Evolutionary conservation across 2,113 vertebrate genomes (phyloP).

Genomic region (Saccopteryx leptura): DNA sequence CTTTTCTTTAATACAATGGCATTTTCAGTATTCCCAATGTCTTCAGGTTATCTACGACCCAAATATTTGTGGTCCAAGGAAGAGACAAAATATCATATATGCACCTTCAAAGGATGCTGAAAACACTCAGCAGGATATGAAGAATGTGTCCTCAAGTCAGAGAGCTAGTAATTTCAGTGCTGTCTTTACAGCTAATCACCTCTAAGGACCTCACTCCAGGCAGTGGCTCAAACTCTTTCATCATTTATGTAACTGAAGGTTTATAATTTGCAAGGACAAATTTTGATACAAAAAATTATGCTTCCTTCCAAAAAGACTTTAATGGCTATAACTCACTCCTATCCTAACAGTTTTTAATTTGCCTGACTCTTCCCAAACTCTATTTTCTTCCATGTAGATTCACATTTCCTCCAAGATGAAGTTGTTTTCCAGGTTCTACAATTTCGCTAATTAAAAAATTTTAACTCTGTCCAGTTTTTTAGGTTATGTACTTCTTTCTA

Average conservation of each 20-base stretch:
- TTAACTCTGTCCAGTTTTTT: neutral
- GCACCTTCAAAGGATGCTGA: slow-evolving; percentile 56
- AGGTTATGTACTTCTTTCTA: slow-evolving; percentile 41
- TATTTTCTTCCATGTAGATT: slow-evolving; percentile 5
- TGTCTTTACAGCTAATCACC: slow-evolving; percentile 25
- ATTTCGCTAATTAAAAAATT: slow-evolving; percentile 49
- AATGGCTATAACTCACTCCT: neutral
- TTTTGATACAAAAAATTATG: neutral
- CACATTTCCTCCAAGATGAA: slow-evolving; percentile 12
- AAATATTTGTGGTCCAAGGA: slow-evolving; percentile 59
- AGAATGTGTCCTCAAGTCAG: neutral
- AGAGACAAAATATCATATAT: slow-evolving; percentile 53
- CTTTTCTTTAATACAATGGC: neutral
- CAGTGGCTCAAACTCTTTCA: slow-evolving; percentile 27
- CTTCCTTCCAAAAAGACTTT: slow-evolving; percentile 49
- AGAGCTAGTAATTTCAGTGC: slow-evolving; percentile 29
- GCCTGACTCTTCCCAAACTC: neutral
- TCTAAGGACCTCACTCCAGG: neutral
- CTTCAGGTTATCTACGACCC: slow-evolving; percentile 26
- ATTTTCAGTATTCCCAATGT: slow-evolving; percentile 63
- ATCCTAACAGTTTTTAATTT: neutral
- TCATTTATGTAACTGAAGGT: neutral
- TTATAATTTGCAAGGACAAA: slow-evolving; percentile 29
- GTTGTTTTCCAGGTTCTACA: neutral
- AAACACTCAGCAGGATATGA: slow-evolving; percentile 48